A percentile compares a stretch with the other conserved stretches of the same genome.
Evolutionary conservation across 2,888 invertebrate species (phyloP).

Genomic region (Scaptomyza tumidula): DNA sequence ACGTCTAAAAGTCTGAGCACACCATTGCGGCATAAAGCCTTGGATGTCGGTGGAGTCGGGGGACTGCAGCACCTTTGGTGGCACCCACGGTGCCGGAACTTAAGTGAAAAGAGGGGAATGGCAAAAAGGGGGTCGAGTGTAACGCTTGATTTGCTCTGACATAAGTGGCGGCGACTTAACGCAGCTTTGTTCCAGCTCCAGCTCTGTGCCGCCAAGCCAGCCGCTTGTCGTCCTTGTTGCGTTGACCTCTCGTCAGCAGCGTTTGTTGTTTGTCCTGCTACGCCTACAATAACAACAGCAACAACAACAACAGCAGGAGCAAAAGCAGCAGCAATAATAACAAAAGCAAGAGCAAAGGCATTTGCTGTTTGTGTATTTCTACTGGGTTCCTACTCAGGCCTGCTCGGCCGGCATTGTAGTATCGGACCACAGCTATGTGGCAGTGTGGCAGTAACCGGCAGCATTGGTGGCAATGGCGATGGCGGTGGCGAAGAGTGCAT

Average conservation of each 20-base stretch:
- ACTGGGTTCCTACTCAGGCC: constrained; percentile 23
- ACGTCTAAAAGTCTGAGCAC: constrained; percentile 42
- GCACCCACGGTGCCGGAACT: constrained; percentile 1
- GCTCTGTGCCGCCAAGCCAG: constrained; percentile 5
- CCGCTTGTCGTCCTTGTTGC: constrained; percentile 33
- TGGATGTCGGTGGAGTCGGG: constrained; percentile 3
- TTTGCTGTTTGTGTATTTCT: constrained; percentile 49
- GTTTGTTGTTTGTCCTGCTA: constrained; percentile 24
- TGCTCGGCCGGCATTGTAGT: constrained; percentile 41
- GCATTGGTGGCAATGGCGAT: constrained; percentile 24
- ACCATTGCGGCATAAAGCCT: not conserved
- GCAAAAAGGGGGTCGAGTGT: constrained; percentile 32
- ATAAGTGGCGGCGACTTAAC: constrained; percentile 66
- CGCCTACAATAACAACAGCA: constrained; percentile 45
- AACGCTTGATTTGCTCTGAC: constrained; percentile 75
- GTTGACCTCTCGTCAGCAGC: constrained; percentile 33
- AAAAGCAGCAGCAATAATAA: constrained; percentile 24
- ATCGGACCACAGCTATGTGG: constrained; percentile 55
- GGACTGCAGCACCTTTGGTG: constrained; percentile 7
- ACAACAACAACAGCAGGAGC: not conserved
- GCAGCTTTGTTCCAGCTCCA: constrained; percentile 30
- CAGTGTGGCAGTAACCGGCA: constrained; percentile 23
- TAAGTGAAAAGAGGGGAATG: not conserved
- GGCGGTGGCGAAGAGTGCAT: constrained; percentile 65
- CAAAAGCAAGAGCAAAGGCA: constrained; percentile 25